These are phyloP conservation scores for Sturmia bella DNA, from an alignment of 2,888 invertebrate genomes.

Conservation along the genomic window DNA sequence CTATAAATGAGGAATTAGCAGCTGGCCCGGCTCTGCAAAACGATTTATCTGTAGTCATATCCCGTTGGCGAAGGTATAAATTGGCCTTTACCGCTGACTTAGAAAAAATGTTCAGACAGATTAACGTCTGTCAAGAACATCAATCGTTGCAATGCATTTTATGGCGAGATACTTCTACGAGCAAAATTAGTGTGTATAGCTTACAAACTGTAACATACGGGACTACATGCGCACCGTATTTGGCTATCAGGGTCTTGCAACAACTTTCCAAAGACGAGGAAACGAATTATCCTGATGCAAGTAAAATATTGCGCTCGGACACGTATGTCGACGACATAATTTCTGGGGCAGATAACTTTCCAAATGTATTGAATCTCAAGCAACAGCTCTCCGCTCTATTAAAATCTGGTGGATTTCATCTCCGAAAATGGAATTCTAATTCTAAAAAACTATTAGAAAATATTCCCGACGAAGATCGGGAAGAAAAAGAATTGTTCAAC, in stretches of 20 bases:
- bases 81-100: constrained; percentile 46
- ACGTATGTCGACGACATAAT: constrained; percentile 36
- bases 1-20: constrained; percentile 46
- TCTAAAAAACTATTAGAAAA: not conserved
- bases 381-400: constrained; percentile 1
- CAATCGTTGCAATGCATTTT: constrained; percentile 40
- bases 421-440: constrained; percentile 60
- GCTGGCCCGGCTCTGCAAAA: constrained; percentile 47
- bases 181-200: constrained; percentile 29
- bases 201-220: constrained; percentile 20
- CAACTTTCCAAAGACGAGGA: constrained; percentile 45
- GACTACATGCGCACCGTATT: constrained; percentile 40
- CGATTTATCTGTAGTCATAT: constrained; percentile 31
- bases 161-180: constrained; percentile 20
- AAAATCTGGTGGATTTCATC: constrained; percentile 48
- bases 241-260: constrained; percentile 46
- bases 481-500: constrained; percentile 9
- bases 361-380: not conserved
- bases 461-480: constrained; percentile 30
- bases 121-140: constrained; percentile 37
- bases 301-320: constrained; percentile 27
- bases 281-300: constrained; percentile 24
- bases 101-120: constrained; percentile 58
- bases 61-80: constrained; percentile 43
- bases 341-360: constrained; percentile 17